Evolutionary conservation across 30 jellyfish, hydroid and myxozoan species (phyloP), one percentile per base, ranked within the genome.

Genomic region (Aurelia aurita): DNA sequence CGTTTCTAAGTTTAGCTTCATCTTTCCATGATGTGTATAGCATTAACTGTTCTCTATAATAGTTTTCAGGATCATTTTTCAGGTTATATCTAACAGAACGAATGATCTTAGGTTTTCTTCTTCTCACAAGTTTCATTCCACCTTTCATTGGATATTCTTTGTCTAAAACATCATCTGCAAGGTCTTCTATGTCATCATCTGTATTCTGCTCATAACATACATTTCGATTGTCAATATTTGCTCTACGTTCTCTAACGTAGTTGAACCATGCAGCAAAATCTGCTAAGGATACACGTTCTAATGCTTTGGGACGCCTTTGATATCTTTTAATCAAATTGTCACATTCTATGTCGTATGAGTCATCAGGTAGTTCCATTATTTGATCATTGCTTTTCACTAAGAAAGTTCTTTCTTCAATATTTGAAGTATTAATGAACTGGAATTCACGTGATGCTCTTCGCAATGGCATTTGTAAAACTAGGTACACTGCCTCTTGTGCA

Each of bases 401-500:
- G 29, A 26, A 74, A 16, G 57, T 5, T 46, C 79, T 14, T 12
- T 74, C 58, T 8, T 74, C 57, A 11, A 54, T 9, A 51, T 74
- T 51, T 6, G 74, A 6, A 5, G 87, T 74, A 51, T 74, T 74
- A 9, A 74, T 51, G 34, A 74, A 74, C 87, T 74, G 79, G 8
- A 74, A 12, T 11, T 47, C 45, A 10, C 87, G 53, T 5, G 87
- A 74, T 13, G 87, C 18, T 74, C 79, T 74, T 57, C n/a, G n/a
- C n/a, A n/a, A n/a, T n/a, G n/a, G n/a, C n/a, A n/a, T n/a, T n/a
- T n/a, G n/a, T n/a, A n/a, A 45, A 10, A 53, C 20, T 49, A 45
- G 27, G 31, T 74, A 74, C 4, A 74, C 87, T 45, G 87, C 80
- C 31, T 74, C 87, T 21, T 74, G 87, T 11, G 87, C 87, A 74